Percentiles rank a stretch among this genome's conserved stretches.
Evolutionary conservation across 2,888 invertebrate genomes (phyloP).

Genomic region (Prionchulus punctatus): DNA sequence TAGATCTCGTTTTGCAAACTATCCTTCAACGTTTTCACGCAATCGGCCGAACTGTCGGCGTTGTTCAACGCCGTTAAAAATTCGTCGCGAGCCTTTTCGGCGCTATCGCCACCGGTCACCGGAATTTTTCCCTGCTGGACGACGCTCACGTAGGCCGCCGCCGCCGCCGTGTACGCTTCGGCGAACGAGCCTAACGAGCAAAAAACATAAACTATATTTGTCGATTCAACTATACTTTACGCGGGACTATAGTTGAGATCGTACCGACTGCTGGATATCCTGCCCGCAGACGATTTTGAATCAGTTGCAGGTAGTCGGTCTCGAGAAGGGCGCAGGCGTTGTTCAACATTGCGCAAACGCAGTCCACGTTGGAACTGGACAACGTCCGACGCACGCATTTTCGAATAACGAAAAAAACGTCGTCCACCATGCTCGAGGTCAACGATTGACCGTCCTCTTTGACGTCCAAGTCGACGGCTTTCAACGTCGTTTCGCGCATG

Average conservation of each 20-base stretch:
- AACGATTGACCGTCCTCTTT: conserved; percentile 28
- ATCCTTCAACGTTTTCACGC: conserved; percentile 64
- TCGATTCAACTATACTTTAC: background rate
- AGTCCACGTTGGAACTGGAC: conserved; percentile 76
- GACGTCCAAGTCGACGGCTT: conserved; percentile 68
- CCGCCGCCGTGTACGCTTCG: conserved; percentile 26
- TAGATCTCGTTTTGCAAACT: conserved; percentile 55
- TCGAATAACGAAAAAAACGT: conserved; percentile 87
- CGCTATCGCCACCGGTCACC: background rate
- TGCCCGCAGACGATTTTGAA: conserved; percentile 52
- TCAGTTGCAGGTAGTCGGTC: conserved; percentile 57
- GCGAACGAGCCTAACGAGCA: conserved; percentile 20
- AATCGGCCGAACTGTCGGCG: conserved; percentile 74
- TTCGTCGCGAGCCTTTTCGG: conserved; percentile 13
- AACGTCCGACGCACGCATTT: conserved; percentile 87
- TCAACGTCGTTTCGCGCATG: conserved; percentile 79
- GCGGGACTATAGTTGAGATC: no score
- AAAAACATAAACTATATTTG: background rate
- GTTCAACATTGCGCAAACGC: conserved; percentile 87
- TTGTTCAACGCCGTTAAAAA: conserved; percentile 66
- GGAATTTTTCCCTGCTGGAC: conserved; percentile 5
- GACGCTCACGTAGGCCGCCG: conserved; percentile 21
- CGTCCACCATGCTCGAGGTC: conserved; percentile 64
- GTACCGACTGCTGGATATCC: conserved; percentile 5
- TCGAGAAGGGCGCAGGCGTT: conserved; percentile 73